Evolutionary conservation across 2,113 vertebrate genomes (phyloP), one percentile per base, ranked within the genome.

Genomic region (Cavia porcellus): DNA sequence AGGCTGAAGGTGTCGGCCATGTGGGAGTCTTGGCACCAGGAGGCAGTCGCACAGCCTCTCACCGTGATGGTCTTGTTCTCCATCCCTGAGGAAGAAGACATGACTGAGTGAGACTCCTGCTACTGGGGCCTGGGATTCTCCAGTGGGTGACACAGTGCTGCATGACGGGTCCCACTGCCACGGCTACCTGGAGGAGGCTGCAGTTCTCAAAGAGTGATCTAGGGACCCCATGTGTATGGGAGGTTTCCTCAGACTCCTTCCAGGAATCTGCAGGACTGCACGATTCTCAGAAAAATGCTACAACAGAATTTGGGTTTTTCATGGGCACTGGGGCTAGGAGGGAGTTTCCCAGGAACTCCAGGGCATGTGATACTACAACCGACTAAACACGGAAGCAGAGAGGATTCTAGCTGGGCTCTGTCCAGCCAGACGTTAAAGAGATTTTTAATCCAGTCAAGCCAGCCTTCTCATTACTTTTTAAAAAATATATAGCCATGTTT

Each of bases 21-120:
- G 0, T 97, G 97, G 52, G 95, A 93, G 22, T 42, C 17, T 7
- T 96, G 87, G 82, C 97, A 98, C 98, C 97, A 97, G 0, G 96
- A 97, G 11, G 90, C 55, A 1, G 98, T 75, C 0, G 79, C 77
- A 2, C 98, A 98, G 61, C 98, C 98, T 57, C 96, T 74, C 3
- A 98, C 6, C 0, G n/a, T 97, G 77, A 95, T 89, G 72, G 3
- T 77, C 14, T 2, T 12, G 4, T 50, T 55, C n/a, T 10, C 82
- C 15, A 13, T 30, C 25, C 0, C 98, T 98, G 93, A 61, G 72
- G 93, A 89, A 24, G 47, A 62, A 64, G 52, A 64, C 6, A 64
- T 4, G 52, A 59, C 10, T 2, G 38, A 1, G 20, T 95, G 57
- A 97, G 90, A 22, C 15, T 8, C 32, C 22, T 9, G 5, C n/a